Percentiles rank a stretch among this genome's conserved stretches.
phyloP scores from a whole-genome alignment of 35 echinoderm and acorn worm species.

The Apostichopus japonicus region DNA sequence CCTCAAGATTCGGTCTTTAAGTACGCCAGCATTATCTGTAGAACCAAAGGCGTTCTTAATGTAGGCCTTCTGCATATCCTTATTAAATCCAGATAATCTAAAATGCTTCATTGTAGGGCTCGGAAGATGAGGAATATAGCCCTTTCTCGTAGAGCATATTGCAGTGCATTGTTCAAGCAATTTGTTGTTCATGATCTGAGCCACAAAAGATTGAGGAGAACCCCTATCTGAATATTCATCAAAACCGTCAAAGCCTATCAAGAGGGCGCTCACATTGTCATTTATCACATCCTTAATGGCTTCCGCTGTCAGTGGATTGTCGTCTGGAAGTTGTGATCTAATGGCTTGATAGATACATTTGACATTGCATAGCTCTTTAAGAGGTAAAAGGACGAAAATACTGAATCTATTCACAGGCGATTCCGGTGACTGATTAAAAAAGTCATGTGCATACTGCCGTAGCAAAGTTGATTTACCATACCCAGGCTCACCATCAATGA shows the following conservation, averaged over 20 bases:
- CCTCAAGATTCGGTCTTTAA: too few species aligned
- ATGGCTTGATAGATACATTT: background rate
- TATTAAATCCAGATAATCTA: too few species aligned
- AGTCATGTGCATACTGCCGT: background rate
- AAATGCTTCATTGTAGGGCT: too few species aligned
- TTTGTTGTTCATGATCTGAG: background rate
- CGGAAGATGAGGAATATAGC: too few species aligned
- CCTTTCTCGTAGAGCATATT: background rate
- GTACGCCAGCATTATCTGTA: too few species aligned
- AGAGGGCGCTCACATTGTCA: background rate
- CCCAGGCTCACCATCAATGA: background rate
- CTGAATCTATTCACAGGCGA: background rate
- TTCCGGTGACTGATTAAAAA: background rate
- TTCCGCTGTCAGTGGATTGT: background rate
- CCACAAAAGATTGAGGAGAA: background rate
- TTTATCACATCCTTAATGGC: background rate
- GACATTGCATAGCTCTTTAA: background rate
- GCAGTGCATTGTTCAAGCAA: background rate
- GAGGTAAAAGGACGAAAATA: background rate
- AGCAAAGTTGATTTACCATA: background rate
- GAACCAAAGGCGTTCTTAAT: too few species aligned
- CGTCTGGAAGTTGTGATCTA: background rate
- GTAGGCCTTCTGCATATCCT: too few species aligned
- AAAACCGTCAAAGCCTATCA: background rate
- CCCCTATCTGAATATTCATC: background rate